A percentile compares a stretch with the other conserved stretches of the same genome.
phyloP scores from a whole-genome alignment of 2,113 vertebrate genomes.

The Laticauda laticaudata region DNA sequence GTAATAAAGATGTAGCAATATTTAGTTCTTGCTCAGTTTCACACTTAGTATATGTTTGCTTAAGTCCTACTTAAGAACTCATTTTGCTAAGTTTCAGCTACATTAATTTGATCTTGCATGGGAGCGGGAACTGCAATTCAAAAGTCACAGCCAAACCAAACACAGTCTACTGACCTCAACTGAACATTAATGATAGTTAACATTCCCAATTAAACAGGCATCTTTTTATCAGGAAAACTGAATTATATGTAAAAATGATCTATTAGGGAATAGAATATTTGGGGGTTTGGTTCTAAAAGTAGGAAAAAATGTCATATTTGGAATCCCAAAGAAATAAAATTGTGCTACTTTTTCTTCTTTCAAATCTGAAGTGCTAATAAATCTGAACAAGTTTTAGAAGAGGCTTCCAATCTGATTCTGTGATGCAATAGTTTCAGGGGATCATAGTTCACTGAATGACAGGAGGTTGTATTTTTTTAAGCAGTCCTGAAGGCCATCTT shows the following conservation, averaged over 20 bases:
- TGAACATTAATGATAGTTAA: conserved; percentile 38
- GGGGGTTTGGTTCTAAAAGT: conserved; percentile 44
- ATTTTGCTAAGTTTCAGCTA: conserved; percentile 45
- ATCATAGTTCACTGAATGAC: background rate
- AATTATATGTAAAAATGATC: conserved; percentile 47
- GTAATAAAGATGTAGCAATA: conserved; percentile 10
- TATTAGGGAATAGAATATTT: conserved; percentile 16
- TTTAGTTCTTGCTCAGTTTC: background rate
- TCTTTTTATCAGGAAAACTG: conserved; percentile 56
- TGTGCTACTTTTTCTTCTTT: background rate
- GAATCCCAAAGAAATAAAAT: conserved; percentile 49
- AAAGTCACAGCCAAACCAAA: conserved; percentile 47
- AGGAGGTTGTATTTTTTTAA: background rate
- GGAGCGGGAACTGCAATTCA: conserved; percentile 40
- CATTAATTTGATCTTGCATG: conserved; percentile 48
- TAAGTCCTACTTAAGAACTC: conserved; percentile 20
- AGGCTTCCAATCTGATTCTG: background rate
- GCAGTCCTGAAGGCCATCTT: background rate
- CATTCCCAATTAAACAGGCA: conserved; percentile 48
- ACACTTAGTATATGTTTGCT: conserved; percentile 10
- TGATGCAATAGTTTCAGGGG: background rate
- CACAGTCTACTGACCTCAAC: conserved; percentile 47
- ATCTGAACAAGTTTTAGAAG: conserved; percentile 8
- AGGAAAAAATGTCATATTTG: conserved; percentile 45
- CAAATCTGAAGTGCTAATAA: conserved; percentile 2